Evolutionary conservation across 2,113 vertebrate genomes (phyloP).

Genomic region (Melanocharis versteri): DNA sequence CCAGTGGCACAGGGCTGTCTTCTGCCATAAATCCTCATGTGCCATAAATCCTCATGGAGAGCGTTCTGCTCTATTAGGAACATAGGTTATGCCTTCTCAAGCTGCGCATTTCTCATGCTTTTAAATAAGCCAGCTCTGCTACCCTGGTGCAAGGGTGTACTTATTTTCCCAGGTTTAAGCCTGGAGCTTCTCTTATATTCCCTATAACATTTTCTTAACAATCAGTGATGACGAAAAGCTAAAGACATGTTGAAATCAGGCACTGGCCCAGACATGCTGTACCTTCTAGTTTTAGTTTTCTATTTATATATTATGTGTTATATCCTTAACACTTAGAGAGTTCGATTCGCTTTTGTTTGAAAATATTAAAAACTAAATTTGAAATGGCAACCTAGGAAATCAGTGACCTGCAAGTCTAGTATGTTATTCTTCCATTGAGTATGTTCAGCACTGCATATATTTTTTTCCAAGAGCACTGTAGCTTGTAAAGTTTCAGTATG

Average conservation of each 20-base stretch:
- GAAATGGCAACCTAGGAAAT: neutral
- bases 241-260: neutral
- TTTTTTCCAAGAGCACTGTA: neutral
- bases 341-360: neutral
- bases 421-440: neutral
- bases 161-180: neutral
- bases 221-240: neutral
- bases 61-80: neutral
- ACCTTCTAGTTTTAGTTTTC: neutral
- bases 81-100: neutral
- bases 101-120: neutral
- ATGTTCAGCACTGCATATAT: neutral
- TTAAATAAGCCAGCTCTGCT: neutral
- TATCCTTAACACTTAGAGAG: neutral
- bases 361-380: neutral
- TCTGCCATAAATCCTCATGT: neutral
- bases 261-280: neutral
- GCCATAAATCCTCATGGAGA: neutral
- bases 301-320: neutral
- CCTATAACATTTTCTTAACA: neutral
- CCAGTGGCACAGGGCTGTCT: rapidly evolving
- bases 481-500: neutral
- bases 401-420: neutral
- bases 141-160: neutral
- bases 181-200: neutral